Conservation (phyloP, 2,797 vertebrate species). For the Diplodus sargus region DNA sequence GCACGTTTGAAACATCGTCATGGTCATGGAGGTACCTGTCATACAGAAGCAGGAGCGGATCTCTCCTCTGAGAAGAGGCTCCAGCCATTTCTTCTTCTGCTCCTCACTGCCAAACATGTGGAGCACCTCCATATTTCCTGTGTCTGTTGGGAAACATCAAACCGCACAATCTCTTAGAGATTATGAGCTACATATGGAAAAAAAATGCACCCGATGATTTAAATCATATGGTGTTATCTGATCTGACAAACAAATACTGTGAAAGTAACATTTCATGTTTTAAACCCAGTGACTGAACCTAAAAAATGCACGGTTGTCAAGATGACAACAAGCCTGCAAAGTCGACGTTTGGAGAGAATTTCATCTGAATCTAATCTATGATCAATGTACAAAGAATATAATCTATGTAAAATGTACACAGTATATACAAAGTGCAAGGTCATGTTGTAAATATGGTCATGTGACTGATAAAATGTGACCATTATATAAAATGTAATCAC, state of each 20-base stretch:
- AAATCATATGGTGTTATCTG: background rate
- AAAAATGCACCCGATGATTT: background rate
- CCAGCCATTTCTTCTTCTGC: constrained; percentile 93
- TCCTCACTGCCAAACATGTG: constrained; percentile 93
- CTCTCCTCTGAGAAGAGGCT: constrained; percentile 91
- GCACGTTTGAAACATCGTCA: background rate
- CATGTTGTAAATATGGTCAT: background rate
- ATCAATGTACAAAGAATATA: background rate
- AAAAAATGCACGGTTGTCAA: background rate
- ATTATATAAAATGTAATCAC: too few relatives aligned
- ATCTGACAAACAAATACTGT: background rate
- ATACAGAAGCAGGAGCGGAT: constrained; percentile 97
- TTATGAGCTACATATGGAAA: background rate
- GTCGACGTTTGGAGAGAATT: background rate
- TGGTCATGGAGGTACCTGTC: constrained; percentile 87
- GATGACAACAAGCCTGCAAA: background rate
- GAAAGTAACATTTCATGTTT: background rate
- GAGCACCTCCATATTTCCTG: constrained; percentile 96
- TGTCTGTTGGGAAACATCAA: constrained; percentile 82
- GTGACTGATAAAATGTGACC: background rate
- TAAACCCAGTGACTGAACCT: background rate
- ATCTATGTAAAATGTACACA: background rate
- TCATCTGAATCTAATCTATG: background rate
- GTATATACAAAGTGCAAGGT: background rate
- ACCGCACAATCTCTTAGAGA: background rate